Conservation (phyloP, 2,113 vertebrate species). For the Nothocercus julius region DNA sequence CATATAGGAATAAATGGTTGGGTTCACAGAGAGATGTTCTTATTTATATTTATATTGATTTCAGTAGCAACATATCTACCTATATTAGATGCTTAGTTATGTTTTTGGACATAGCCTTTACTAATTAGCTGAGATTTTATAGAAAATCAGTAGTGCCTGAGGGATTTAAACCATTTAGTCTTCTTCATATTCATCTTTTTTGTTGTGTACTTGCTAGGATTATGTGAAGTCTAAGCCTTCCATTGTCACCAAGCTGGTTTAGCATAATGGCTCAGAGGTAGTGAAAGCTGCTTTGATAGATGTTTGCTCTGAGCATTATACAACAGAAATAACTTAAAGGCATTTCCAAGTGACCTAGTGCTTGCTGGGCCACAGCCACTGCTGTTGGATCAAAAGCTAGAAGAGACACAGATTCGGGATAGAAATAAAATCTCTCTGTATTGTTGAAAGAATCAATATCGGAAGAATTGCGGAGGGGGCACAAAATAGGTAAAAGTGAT, state of each 20-base stretch:
- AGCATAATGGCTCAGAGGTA: slow-evolving; percentile 38
- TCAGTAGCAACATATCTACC: not conserved
- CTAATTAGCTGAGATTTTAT: slow-evolving; percentile 50
- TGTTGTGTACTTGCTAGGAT: slow-evolving; percentile 41
- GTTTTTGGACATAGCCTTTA: slow-evolving; percentile 24
- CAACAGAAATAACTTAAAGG: slow-evolving; percentile 46
- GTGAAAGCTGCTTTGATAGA: slow-evolving; percentile 43
- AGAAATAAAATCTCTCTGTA: slow-evolving; percentile 24
- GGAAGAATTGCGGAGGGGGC: not conserved
- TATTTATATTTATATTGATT: slow-evolving; percentile 39
- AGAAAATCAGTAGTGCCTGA: slow-evolving; percentile 38
- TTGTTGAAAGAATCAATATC: slow-evolving; percentile 23
- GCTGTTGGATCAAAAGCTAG: slow-evolving; percentile 50
- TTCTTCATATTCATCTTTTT: slow-evolving; percentile 38
- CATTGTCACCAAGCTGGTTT: slow-evolving; percentile 43
- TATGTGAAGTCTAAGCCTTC: slow-evolving; percentile 43
- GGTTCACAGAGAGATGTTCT: slow-evolving; percentile 42
- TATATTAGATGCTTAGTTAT: slow-evolving; percentile 48
- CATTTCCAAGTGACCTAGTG: slow-evolving; percentile 41
- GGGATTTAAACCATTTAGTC: slow-evolving; percentile 30
- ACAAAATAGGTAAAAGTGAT: not conserved
- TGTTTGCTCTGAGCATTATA: slow-evolving; percentile 50
- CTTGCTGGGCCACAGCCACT: slow-evolving; percentile 5
- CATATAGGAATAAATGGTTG: not conserved
- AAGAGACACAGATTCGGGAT: slow-evolving; percentile 11